Conservation (phyloP, 2,888 invertebrate genomes). For the Caenorhabditis plicata region DNA sequence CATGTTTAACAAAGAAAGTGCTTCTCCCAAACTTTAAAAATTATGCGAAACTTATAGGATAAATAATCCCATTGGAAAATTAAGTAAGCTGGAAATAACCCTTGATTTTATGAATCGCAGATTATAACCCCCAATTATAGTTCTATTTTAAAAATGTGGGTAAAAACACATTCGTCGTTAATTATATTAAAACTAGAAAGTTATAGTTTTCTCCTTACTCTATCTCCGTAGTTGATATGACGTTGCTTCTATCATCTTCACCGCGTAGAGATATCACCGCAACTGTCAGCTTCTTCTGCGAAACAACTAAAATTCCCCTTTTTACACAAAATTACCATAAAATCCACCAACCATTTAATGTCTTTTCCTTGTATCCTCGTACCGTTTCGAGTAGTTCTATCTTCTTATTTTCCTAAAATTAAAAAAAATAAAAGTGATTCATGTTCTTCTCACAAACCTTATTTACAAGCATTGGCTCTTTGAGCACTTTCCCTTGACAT, state of each 20-base stretch:
- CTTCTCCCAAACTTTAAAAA: too few species aligned
- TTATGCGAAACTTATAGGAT: too few species aligned
- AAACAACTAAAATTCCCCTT: constrained; percentile 7
- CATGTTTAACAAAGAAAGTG: too few species aligned
- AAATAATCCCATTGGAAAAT: too few species aligned
- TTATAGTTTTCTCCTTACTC: too few species aligned
- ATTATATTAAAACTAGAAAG: too few species aligned
- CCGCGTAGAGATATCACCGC: constrained; percentile 6
- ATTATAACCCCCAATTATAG: too few species aligned
- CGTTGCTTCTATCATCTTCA: neutral
- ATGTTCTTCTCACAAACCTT: neutral
- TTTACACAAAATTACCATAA: neutral
- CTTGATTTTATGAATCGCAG: too few species aligned
- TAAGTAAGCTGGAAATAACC: too few species aligned
- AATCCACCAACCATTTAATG: constrained; percentile 5
- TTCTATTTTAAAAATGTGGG: too few species aligned
- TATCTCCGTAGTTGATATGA: too few species aligned
- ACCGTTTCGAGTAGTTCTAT: constrained; percentile 12
- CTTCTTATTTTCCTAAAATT: neutral
- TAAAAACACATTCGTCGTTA: too few species aligned
- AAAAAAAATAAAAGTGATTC: neutral
- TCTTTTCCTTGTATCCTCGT: constrained; percentile 19
- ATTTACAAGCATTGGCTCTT: constrained; percentile 21
- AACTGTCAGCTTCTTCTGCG: constrained; percentile 12
- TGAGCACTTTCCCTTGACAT: constrained; percentile 19